phyloP scores from a whole-genome alignment of 1,140 invertebrate species.

The Drosophila athabasca region DNA sequence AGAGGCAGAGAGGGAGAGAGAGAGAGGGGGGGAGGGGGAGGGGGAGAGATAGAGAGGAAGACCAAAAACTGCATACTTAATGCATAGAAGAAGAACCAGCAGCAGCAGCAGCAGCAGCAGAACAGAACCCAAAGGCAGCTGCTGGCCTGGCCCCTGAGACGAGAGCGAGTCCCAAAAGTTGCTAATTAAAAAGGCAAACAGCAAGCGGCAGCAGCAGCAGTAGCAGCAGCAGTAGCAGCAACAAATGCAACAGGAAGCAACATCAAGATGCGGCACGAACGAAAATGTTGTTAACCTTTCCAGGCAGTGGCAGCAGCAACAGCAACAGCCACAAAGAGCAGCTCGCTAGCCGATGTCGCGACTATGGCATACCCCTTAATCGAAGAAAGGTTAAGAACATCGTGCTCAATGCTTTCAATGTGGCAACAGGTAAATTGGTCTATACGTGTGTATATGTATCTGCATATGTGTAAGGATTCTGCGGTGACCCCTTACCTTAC shows the following conservation, averaged over 20 bases:
- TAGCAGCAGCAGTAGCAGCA: slow-evolving; percentile 28
- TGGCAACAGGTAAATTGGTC: too few relatives aligned
- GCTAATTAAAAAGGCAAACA: slow-evolving; percentile 81
- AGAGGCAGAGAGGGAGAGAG: slow-evolving; percentile 23
- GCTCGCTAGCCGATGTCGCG: too few relatives aligned
- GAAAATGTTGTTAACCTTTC: slow-evolving; percentile 80
- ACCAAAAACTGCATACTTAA: slow-evolving; percentile 76
- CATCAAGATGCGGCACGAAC: slow-evolving; percentile 79
- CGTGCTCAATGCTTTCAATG: too few relatives aligned
- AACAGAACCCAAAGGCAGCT: slow-evolving; percentile 11
- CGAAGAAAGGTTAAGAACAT: too few relatives aligned
- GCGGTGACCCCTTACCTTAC: too few relatives aligned
- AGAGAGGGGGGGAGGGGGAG: slow-evolving; percentile 29
- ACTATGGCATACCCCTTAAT: too few relatives aligned
- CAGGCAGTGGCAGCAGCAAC: slow-evolving; percentile 34
- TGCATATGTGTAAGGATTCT: too few relatives aligned
- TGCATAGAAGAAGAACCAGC: slow-evolving; percentile 41
- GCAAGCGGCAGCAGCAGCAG: slow-evolving; percentile 30
- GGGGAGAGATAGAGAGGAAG: slow-evolving; percentile 26
- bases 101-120: too few relatives aligned
- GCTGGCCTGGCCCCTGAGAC: slow-evolving; percentile 41
- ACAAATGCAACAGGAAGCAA: slow-evolving; percentile 65
- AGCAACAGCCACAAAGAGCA: slow-evolving; percentile 31
- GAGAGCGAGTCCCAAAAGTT: slow-evolving; percentile 72
- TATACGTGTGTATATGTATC: too few relatives aligned